These are phyloP conservation scores for Cenopis cana DNA, from an alignment of 2,888 invertebrate species.

Conservation along the genomic window DNA sequence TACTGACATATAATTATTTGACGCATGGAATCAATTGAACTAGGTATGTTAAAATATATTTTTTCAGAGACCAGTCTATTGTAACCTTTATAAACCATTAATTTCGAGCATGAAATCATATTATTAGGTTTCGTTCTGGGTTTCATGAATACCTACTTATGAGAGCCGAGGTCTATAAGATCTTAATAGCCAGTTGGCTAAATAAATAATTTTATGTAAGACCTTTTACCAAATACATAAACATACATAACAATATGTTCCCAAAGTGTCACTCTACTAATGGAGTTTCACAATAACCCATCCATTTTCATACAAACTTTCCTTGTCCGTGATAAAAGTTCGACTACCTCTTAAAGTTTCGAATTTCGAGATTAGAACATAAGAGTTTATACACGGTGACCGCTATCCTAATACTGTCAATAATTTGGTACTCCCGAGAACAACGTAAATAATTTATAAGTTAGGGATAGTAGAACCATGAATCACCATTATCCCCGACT, in stretches of 20 bases:
- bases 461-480: no score
- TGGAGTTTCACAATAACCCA: conserved; percentile 28
- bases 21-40: no score
- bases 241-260: neutral
- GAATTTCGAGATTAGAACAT: neutral
- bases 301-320: conserved; percentile 29
- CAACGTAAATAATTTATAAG: neutral
- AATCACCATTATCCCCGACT: neutral
- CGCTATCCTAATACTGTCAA: neutral
- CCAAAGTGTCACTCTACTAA: conserved; percentile 28
- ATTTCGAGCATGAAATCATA: no score
- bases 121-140: no score
- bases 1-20: no score
- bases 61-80: no score
- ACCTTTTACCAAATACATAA: conserved; percentile 47
- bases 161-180: no score
- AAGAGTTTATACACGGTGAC: neutral
- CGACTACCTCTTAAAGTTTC: conserved; percentile 4
- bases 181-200: conserved; percentile 53
- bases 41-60: no score
- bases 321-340: neutral
- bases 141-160: no score
- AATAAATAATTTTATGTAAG: conserved; percentile 66
- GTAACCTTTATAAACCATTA: no score
- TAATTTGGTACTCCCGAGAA: neutral